A percentile compares a stretch with the other conserved stretches of the same genome.
Conservation (phyloP, 2,797 vertebrate species). For the Antrozous pallidus region DNA sequence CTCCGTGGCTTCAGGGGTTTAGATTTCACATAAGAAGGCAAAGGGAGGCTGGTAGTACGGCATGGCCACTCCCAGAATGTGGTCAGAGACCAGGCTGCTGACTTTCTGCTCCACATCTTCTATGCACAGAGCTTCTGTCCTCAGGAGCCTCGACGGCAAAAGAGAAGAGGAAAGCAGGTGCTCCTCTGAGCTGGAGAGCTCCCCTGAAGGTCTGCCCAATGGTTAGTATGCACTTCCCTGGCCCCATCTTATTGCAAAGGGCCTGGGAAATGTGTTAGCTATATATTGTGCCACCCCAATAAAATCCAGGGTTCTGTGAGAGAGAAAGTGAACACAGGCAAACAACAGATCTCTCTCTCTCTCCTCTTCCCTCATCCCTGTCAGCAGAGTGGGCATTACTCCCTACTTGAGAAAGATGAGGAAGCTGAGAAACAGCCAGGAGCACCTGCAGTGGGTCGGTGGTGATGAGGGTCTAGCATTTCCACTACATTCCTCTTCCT, state of each 20-base stretch:
- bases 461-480: background rate
- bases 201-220: background rate
- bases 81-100: background rate
- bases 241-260: background rate
- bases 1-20: background rate
- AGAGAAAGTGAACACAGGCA: background rate
- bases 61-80: accelerated
- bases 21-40: background rate
- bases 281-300: background rate
- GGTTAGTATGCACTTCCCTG: background rate
- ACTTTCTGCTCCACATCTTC: background rate
- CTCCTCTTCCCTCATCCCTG: background rate
- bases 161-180: background rate
- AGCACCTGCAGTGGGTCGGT: background rate
- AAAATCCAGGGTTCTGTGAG: background rate
- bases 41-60: background rate
- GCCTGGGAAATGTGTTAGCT: background rate
- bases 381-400: no score
- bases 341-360: background rate
- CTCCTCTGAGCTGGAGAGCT: background rate
- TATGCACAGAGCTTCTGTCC: background rate
- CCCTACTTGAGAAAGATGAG: background rate
- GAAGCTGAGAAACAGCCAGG: background rate
- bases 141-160: background rate
- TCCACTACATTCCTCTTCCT: no score